Conservation (phyloP, 2,888 invertebrate species). For the Dicyrtomina minuta region DNA sequence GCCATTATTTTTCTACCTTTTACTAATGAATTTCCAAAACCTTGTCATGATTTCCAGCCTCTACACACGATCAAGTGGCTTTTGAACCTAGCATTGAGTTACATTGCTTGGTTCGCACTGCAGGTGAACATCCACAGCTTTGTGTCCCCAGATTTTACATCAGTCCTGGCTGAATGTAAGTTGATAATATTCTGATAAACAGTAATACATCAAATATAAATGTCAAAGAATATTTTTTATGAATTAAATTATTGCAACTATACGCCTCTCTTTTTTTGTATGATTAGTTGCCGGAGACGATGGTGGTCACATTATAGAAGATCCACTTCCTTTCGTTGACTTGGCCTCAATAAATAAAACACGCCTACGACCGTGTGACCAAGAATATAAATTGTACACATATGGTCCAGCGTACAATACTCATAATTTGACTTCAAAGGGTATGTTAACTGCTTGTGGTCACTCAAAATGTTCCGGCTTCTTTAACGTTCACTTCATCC, state of each 20-base stretch:
- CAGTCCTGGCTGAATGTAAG: conserved; percentile 45
- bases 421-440: conserved; percentile 84
- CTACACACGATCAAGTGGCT: conserved; percentile 54
- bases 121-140: conserved; percentile 47
- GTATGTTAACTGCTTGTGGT: conserved; percentile 71
- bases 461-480: conserved; percentile 81
- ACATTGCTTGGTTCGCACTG: conserved; percentile 44
- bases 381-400: conserved; percentile 70
- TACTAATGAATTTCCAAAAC: background rate
- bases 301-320: conserved; percentile 23
- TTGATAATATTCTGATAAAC: background rate
- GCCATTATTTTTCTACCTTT: too few species aligned
- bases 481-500: conserved; percentile 88
- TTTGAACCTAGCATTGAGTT: conserved; percentile 50
- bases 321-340: conserved; percentile 45
- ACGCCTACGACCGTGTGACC: conserved; percentile 77
- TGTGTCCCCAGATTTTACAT: conserved; percentile 45
- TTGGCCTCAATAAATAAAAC: conserved; percentile 64
- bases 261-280: background rate
- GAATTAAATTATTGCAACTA: background rate
- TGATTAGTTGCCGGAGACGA: conserved; percentile 16
- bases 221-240: too few species aligned
- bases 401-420: conserved; percentile 65
- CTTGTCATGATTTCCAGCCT: conserved; percentile 56
- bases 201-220: background rate